Evolutionary conservation across 2,888 invertebrate genomes (phyloP).

Genomic region (Folsomia manolachei): DNA sequence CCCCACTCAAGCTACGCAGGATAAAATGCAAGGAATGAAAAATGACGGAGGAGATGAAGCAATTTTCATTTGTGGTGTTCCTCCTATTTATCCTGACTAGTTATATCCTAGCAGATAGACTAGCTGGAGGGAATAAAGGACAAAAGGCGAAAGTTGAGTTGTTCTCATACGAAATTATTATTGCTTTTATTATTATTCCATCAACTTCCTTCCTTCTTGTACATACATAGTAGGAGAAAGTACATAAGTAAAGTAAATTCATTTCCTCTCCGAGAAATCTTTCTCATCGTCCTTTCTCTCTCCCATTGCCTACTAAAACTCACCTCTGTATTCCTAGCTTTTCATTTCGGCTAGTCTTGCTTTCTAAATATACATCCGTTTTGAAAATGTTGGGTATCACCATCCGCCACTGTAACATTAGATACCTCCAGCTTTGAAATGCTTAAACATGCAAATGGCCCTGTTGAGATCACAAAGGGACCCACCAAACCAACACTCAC

Average conservation of each 20-base stretch:
- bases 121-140: not conserved
- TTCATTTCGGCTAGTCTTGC: not conserved
- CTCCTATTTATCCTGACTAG: no score
- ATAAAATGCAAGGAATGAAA: no score
- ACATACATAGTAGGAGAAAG: conserved; percentile 15
- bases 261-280: no score
- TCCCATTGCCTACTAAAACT: no score
- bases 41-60: no score
- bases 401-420: no score
- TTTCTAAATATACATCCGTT: not conserved
- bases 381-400: conserved; percentile 3
- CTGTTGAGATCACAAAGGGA: conserved; percentile 4
- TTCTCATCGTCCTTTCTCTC: no score
- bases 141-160: not conserved
- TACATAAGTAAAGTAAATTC: conserved; percentile 10
- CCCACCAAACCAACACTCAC: not conserved
- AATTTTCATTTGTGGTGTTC: no score
- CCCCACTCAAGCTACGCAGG: no score
- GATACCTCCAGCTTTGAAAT: no score
- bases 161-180: conserved; percentile 21
- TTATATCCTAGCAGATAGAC: no score
- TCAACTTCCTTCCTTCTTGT: conserved; percentile 3
- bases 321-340: not conserved
- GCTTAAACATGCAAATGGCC: conserved; percentile 7
- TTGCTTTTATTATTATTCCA: conserved; percentile 20